These are phyloP conservation scores for Cydia strobilella DNA, from an alignment of 1,140 invertebrate species.

Conservation along the genomic window DNA sequence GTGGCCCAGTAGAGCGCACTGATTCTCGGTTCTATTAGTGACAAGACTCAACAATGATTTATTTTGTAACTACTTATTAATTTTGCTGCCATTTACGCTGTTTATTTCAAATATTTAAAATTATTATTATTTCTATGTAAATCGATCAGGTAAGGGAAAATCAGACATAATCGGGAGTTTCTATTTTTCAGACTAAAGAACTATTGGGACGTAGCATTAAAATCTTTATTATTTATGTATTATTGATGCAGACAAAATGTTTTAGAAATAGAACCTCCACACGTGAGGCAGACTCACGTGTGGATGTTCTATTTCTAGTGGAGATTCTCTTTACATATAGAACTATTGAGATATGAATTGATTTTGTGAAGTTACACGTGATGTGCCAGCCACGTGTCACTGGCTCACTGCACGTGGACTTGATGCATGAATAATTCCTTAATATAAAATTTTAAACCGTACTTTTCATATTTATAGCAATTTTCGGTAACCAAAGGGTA, in stretches of 20 bases:
- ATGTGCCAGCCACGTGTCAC: slow-evolving; percentile 1
- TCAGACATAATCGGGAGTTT: not conserved
- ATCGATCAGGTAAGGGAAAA: not conserved
- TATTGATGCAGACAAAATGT: not conserved
- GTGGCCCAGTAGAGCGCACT: slow-evolving; percentile 44
- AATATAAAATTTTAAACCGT: slow-evolving; percentile 24
- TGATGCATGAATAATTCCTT: slow-evolving; percentile 1
- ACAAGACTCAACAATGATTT: slow-evolving; percentile 50
- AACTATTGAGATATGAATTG: slow-evolving; percentile 16
- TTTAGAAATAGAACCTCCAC: no score
- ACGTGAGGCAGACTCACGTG: not conserved
- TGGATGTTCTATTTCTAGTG: not conserved
- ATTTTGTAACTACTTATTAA: slow-evolving; percentile 28
- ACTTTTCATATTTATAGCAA: slow-evolving; percentile 14
- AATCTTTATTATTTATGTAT: not conserved
- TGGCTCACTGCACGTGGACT: not conserved
- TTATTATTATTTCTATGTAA: not conserved
- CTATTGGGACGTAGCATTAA: not conserved
- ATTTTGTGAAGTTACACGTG: slow-evolving; percentile 14
- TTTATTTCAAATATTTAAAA: not conserved
- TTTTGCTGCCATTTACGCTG: slow-evolving; percentile 16
- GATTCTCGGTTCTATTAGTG: slow-evolving; percentile 62
- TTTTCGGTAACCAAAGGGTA: slow-evolving; percentile 14
- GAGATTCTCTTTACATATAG: not conserved
- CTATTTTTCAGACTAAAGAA: no score